Base-by-base conservation (phyloP, 2,797 vertebrate species). In the Enteromius radiatus region DNA sequence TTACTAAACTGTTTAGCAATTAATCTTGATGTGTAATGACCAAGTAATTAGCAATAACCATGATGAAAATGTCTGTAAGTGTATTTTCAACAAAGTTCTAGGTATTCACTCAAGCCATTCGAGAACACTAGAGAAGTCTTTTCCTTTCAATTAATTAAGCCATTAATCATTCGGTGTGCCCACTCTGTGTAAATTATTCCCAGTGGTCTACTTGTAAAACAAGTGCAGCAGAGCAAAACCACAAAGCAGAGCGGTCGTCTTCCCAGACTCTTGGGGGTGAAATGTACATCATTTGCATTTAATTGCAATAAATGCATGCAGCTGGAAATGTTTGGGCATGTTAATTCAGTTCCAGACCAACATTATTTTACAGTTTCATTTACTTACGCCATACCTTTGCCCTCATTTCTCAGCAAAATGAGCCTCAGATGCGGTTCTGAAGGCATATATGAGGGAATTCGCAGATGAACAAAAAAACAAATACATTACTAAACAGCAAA, bases 251-350 rank as follows among this genome's bases (percentile, higher is more conserved):
- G 26, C 63, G 45, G 76, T 76, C 61, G 78, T 80, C 78, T 79
- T 82, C 81, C 81, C 76, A 82, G 84, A 87, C 76, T 75, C 81
- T 84, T 56, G 77, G 65, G 84, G 86, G 83, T 84, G 75, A 84
- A 84, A 84, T 88, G 83, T 86, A 82, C 84, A 87, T 84, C 47
- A 84, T 89, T 89, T 90, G 83, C 82, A 89, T 90, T 87, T 88
- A 85, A 88, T 88, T 87, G 76, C 84, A 86, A 86, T 84, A 86
- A 87, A 87, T 84, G 86, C 87, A 84, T 65, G 74, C 85, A 86
- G 86, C 85, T 85, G 86, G 87, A 87, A 86, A 84, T 54, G 52
- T 45, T 86, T 80, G 59, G 70, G 69, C 76, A 69, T 76, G 70
- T 64, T 74, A 67, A 84, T 85, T 77, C 83, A 81, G 59, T 36